These are phyloP conservation scores for Agelastica alni DNA, from an alignment of 2,888 invertebrate species.

Conservation along the genomic window DNA sequence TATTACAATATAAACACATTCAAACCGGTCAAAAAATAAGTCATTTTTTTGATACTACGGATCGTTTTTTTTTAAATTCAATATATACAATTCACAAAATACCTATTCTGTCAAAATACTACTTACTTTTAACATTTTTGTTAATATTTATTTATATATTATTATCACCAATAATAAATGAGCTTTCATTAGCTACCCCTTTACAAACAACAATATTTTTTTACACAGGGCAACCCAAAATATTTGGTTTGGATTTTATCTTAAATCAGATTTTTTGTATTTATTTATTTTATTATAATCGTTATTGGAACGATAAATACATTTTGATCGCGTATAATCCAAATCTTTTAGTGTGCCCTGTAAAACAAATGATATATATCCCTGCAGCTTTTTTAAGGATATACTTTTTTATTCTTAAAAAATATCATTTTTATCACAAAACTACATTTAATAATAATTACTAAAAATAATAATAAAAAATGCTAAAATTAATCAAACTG, in stretches of 20 bases:
- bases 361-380: slow-evolving; percentile 13
- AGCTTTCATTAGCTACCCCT: slow-evolving; percentile 23
- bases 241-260: too few relatives aligned
- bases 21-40: slow-evolving; percentile 7
- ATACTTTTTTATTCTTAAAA: slow-evolving; percentile 10
- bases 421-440: slow-evolving; percentile 46
- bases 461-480: too few relatives aligned
- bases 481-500: too few relatives aligned
- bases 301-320: too few relatives aligned
- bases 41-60: slow-evolving; percentile 9
- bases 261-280: too few relatives aligned
- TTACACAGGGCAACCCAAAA: not conserved
- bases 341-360: slow-evolving; percentile 6
- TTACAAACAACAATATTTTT: slow-evolving; percentile 17
- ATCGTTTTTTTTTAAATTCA: slow-evolving; percentile 1
- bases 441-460: slow-evolving; percentile 45
- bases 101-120: slow-evolving; percentile 8
- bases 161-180: slow-evolving; percentile 22
- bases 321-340: too few relatives aligned
- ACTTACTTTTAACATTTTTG: not conserved
- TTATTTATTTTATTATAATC: too few relatives aligned
- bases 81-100: slow-evolving; percentile 15
- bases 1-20: too few relatives aligned
- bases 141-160: slow-evolving; percentile 7
- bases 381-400: slow-evolving; percentile 12